Conservation (phyloP, 2,797 vertebrate genomes). For the Poeciliopsis presidionis region DNA sequence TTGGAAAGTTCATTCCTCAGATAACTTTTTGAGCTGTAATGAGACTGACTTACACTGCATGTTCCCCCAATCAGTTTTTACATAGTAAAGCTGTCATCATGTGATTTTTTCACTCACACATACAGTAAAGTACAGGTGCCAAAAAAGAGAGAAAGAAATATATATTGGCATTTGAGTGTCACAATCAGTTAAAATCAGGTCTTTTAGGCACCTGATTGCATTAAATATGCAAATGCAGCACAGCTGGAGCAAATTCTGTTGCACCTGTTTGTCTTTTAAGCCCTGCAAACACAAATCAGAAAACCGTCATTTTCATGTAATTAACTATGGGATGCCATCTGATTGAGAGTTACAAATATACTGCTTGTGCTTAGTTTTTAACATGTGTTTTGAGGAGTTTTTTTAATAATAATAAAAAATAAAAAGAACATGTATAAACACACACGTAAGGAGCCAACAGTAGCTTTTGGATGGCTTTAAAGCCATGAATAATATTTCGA, state of each 20-base stretch:
- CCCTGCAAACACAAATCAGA: conserved; percentile 43
- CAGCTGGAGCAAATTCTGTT: conserved; percentile 63
- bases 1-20: too few relatives aligned
- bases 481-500: background rate
- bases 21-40: too few relatives aligned
- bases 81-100: background rate
- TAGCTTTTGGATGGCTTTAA: background rate
- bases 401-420: background rate
- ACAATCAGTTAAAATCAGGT: conserved; percentile 48
- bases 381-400: background rate
- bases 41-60: too few relatives aligned
- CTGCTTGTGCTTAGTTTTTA: conserved; percentile 31
- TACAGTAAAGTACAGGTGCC: background rate
- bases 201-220: conserved; percentile 69
- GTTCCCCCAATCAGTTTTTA: background rate
- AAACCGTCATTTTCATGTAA: conserved; percentile 53
- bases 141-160: background rate
- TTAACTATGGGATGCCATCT: conserved; percentile 14
- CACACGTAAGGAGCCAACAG: background rate
- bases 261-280: conserved; percentile 66
- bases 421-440: background rate
- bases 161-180: conserved; percentile 47
- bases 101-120: background rate
- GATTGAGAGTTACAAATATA: conserved; percentile 41
- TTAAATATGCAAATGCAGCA: conserved; percentile 69